Percentiles rank a stretch among this genome's conserved stretches.
Evolutionary conservation across 2,113 vertebrate genomes (phyloP).

Genomic region (Poecilia latipinna): DNA sequence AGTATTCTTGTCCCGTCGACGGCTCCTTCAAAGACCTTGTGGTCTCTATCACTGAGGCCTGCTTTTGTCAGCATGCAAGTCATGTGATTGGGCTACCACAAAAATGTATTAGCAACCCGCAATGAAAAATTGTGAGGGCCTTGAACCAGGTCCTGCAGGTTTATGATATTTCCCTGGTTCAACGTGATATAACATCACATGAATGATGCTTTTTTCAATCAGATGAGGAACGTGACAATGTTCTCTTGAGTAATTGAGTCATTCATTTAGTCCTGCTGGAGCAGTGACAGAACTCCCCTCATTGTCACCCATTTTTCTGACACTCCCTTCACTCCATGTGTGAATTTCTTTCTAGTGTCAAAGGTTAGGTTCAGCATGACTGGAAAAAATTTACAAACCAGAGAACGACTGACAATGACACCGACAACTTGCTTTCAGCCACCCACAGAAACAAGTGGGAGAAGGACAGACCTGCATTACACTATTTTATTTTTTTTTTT

Average conservation of each 20-base stretch:
- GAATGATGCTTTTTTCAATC: too few relatives aligned
- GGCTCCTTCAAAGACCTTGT: slow-evolving; percentile 4
- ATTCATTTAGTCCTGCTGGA: too few relatives aligned
- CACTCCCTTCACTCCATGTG: background rate
- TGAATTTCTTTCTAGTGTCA: background rate
- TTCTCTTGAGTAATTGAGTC: too few relatives aligned
- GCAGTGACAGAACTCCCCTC: background rate
- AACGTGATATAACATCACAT: too few relatives aligned
- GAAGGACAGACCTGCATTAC: background rate
- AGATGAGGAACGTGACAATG: too few relatives aligned
- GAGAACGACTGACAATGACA: too few relatives aligned
- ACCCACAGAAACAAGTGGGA: background rate
- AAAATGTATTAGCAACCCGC: background rate
- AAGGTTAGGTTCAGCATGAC: background rate
- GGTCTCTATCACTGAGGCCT: background rate
- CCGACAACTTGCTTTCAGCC: too few relatives aligned
- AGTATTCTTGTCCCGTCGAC: slow-evolving; percentile 20
- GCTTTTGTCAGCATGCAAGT: background rate
- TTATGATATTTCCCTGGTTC: too few relatives aligned
- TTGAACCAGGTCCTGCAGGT: too few relatives aligned
- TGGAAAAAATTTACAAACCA: background rate
- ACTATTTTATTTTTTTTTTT: too few relatives aligned
- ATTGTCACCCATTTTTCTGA: too few relatives aligned
- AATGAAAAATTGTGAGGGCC: too few relatives aligned
- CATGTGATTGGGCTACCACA: slow-evolving; percentile 14